Percentiles rank a stretch among this genome's conserved stretches.
Conservation (phyloP, 2,888 invertebrate species). For the Aporophyla lueneburgensis region DNA sequence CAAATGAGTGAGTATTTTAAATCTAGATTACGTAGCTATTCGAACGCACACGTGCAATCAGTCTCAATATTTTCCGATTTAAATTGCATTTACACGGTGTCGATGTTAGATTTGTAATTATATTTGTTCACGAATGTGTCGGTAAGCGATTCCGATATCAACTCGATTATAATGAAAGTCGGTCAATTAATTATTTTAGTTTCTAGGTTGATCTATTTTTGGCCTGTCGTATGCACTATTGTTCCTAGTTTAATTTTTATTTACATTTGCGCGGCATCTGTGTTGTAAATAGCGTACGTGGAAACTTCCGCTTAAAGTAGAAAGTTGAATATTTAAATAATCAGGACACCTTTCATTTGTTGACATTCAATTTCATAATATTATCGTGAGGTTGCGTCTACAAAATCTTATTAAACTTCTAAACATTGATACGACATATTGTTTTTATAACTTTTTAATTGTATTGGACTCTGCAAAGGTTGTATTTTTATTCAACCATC, state of each 20-base stretch:
- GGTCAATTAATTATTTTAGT: slow-evolving; percentile 80
- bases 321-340: slow-evolving; percentile 74
- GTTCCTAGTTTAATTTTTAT: slow-evolving; percentile 69
- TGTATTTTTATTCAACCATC: slow-evolving; percentile 39
- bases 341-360: slow-evolving; percentile 78
- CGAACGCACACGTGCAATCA: slow-evolving; percentile 82
- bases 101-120: slow-evolving; percentile 66
- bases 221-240: slow-evolving; percentile 75
- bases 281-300: slow-evolving; percentile 64
- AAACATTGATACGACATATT: slow-evolving; percentile 37
- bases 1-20: slow-evolving; percentile 80
- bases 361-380: slow-evolving; percentile 80
- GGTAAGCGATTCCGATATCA: slow-evolving; percentile 61
- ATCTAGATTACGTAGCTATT: slow-evolving; percentile 75
- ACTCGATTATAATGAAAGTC: slow-evolving; percentile 68
- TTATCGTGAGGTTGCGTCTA: slow-evolving; percentile 66
- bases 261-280: slow-evolving; percentile 59
- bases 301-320: slow-evolving; percentile 69
- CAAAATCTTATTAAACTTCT: slow-evolving; percentile 33
- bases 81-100: slow-evolving; percentile 75
- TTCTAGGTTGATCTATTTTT: slow-evolving; percentile 85
- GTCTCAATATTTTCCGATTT: slow-evolving; percentile 76
- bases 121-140: slow-evolving; percentile 72
- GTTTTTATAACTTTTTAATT: slow-evolving; percentile 52
- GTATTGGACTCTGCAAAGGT: slow-evolving; percentile 24